Conservation (phyloP, 2,113 vertebrate species). For the Phasianus colchicus region DNA sequence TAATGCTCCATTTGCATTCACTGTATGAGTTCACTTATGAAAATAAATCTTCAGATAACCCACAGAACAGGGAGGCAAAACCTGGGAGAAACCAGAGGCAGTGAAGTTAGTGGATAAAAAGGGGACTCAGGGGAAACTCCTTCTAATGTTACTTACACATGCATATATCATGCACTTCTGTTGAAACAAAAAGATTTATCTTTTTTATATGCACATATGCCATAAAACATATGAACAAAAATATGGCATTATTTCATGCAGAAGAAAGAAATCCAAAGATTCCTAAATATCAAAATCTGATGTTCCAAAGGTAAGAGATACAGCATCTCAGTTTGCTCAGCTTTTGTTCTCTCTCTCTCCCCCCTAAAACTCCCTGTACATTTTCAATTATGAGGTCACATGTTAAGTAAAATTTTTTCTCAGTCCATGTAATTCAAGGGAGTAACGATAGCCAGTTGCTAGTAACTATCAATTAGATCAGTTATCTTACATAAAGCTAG, state of each 20-base stretch:
- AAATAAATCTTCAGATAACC: conserved; percentile 65
- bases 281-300: background rate
- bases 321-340: background rate
- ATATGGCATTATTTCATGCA: background rate
- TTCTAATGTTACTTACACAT: conserved; percentile 27
- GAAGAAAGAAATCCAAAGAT: conserved; percentile 1
- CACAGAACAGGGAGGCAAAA: conserved; percentile 29
- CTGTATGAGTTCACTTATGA: conserved; percentile 42
- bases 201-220: background rate
- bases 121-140: conserved; percentile 7
- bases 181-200: conserved; percentile 35
- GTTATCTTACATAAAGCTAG: background rate
- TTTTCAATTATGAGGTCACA: background rate
- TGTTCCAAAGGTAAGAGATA: background rate
- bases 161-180: conserved; percentile 43
- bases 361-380: background rate
- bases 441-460: background rate
- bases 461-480: accelerated
- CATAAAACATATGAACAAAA: conserved; percentile 2
- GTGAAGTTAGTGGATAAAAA: conserved; percentile 16
- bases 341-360: background rate
- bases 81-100: conserved; percentile 20
- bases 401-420: background rate
- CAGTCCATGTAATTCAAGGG: background rate
- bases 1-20: conserved; percentile 56